These are phyloP conservation scores for Ceratoteleas bidentatus DNA, from an alignment of 1,140 invertebrate genomes.

Conservation along the genomic window DNA sequence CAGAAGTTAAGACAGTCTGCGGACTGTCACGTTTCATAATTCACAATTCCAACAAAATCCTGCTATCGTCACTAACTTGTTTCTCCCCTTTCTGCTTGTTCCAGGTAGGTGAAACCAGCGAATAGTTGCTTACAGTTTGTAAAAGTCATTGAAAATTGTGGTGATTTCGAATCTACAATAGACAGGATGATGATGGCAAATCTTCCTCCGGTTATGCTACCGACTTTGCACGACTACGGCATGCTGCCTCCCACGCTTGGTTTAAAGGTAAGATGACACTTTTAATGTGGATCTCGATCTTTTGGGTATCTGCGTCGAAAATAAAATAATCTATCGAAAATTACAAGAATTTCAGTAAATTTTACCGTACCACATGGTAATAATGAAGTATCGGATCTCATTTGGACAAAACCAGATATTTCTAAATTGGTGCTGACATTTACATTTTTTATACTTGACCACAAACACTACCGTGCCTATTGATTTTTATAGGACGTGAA, in stretches of 20 bases:
- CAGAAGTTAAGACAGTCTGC: background rate
- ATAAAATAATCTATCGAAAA: no score
- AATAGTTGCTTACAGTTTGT: slow-evolving; percentile 71
- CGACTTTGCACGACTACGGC: slow-evolving; percentile 79
- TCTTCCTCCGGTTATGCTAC: slow-evolving; percentile 80
- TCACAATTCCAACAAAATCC: no score
- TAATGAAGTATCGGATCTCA: no score
- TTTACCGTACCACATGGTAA: no score
- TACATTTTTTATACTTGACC: no score
- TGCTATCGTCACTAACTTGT: background rate
- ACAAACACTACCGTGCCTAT: no score
- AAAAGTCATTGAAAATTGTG: slow-evolving; percentile 67
- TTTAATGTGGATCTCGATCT: no score
- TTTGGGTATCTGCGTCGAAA: no score
- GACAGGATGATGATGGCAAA: slow-evolving; percentile 82
- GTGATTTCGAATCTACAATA: slow-evolving; percentile 65
- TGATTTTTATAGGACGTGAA: no score
- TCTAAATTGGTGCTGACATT: no score
- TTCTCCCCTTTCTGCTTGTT: slow-evolving; percentile 71
- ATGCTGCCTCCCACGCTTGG: slow-evolving; percentile 79
- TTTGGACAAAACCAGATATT: no score
- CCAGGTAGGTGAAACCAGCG: slow-evolving; percentile 78
- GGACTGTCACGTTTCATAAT: background rate
- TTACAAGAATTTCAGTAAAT: no score
- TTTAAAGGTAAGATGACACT: slow-evolving; percentile 76